phyloP scores from a whole-genome alignment of 2,797 vertebrate genomes.

The Nyctibius grandis region DNA sequence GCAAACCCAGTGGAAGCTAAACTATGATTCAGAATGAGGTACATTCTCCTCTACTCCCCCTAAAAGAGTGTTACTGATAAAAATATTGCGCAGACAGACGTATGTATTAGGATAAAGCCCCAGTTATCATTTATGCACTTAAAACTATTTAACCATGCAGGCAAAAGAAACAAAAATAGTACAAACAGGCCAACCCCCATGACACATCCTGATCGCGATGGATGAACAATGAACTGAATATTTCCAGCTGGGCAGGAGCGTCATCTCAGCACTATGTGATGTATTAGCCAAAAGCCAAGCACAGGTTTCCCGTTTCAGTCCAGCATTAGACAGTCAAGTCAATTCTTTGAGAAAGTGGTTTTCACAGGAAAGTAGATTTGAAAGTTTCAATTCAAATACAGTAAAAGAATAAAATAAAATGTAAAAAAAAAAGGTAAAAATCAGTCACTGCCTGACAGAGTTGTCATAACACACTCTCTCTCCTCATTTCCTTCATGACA shows the following conservation, averaged over 20 bases:
- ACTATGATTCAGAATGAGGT: slow-evolving; percentile 19
- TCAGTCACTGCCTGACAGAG: slow-evolving; percentile 58
- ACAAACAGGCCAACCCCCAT: slow-evolving; percentile 40
- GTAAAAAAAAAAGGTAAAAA: slow-evolving; percentile 46
- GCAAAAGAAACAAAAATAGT: slow-evolving; percentile 39
- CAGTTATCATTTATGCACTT: slow-evolving; percentile 55
- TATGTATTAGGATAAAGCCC: slow-evolving; percentile 11
- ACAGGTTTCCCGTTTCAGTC: slow-evolving; percentile 22
- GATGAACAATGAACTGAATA: slow-evolving; percentile 57
- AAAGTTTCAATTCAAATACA: slow-evolving; percentile 22
- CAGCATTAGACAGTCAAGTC: neutral
- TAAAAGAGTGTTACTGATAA: slow-evolving; percentile 1
- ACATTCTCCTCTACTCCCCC: slow-evolving; percentile 3
- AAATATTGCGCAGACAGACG: slow-evolving; percentile 20
- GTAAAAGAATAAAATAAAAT: slow-evolving; percentile 52
- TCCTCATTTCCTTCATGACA: slow-evolving; percentile 59
- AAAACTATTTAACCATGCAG: slow-evolving; percentile 35
- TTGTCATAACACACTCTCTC: slow-evolving; percentile 64
- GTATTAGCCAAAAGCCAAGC: slow-evolving; percentile 45
- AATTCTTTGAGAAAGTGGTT: neutral
- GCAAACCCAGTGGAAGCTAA: neutral
- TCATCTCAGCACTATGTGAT: slow-evolving; percentile 35
- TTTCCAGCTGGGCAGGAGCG: slow-evolving; percentile 54
- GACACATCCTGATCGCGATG: slow-evolving; percentile 8
- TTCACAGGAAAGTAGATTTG: slow-evolving; percentile 36